Conservation (phyloP, 2,113 vertebrate species). For the Argyrosomus japonicus region DNA sequence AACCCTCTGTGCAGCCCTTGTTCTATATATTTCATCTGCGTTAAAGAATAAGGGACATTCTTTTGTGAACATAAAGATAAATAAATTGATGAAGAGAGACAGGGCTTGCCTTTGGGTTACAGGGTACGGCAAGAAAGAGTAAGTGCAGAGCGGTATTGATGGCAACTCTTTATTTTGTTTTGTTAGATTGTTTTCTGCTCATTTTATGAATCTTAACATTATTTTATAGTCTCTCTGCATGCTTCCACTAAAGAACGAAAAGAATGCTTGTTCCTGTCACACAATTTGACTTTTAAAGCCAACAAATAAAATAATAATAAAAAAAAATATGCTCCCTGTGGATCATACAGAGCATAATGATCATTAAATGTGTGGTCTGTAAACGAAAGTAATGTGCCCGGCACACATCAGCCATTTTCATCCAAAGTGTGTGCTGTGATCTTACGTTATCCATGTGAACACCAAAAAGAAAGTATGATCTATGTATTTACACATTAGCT, state of each 20-base stretch:
- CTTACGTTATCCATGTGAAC: slow-evolving; percentile 29
- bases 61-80: neutral
- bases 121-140: slow-evolving; percentile 53
- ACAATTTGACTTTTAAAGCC: slow-evolving; percentile 20
- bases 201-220: neutral
- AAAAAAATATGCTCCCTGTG: neutral
- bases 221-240: slow-evolving; percentile 27
- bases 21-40: slow-evolving; percentile 16
- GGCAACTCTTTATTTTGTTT: slow-evolving; percentile 79
- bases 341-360: slow-evolving; percentile 31
- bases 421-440: slow-evolving; percentile 62
- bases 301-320: neutral
- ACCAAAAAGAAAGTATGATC: slow-evolving; percentile 25
- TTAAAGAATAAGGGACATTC: neutral
- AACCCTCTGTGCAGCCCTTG: slow-evolving; percentile 53
- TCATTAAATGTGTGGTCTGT: slow-evolving; percentile 46
- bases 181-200: slow-evolving; percentile 48
- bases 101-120: slow-evolving; percentile 59
- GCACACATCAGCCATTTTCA: slow-evolving; percentile 51
- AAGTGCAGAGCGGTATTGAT: slow-evolving; percentile 61
- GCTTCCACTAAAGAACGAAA: slow-evolving; percentile 36
- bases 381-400: slow-evolving; percentile 54
- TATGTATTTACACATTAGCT: neutral
- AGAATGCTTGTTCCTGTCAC: slow-evolving; percentile 34
- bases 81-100: neutral